A percentile compares a stretch with the other conserved stretches of the same genome.
These are phyloP conservation scores for Neodontobutis hainanensis DNA, from an alignment of 2,113 vertebrate species.

Conservation along the genomic window DNA sequence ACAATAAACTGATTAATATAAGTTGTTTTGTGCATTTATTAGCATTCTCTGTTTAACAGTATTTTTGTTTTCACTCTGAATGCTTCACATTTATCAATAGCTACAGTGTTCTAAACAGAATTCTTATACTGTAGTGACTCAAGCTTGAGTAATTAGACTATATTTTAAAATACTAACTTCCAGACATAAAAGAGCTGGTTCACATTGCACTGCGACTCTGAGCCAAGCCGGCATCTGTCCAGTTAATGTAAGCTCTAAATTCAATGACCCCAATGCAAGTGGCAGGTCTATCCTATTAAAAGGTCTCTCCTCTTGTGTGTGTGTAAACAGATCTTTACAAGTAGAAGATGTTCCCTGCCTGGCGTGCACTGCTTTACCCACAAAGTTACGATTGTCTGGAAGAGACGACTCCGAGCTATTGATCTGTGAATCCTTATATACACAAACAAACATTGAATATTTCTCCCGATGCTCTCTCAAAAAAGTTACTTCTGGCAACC, in stretches of 20 bases:
- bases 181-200: constrained; percentile 28
- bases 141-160: neutral
- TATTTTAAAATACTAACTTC: constrained; percentile 16
- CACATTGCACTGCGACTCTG: constrained; percentile 24
- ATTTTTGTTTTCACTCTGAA: constrained; percentile 2
- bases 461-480: constrained; percentile 84
- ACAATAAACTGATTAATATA: neutral
- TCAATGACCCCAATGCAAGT: constrained; percentile 66
- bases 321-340: constrained; percentile 70
- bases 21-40: too few species aligned
- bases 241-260: constrained; percentile 52
- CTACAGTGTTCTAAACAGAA: constrained; percentile 17
- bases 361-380: constrained; percentile 65
- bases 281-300: constrained; percentile 73
- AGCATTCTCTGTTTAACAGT: too few species aligned
- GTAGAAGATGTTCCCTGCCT: constrained; percentile 43
- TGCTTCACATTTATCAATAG: constrained; percentile 11
- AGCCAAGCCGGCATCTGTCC: constrained; percentile 56
- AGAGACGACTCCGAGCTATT: constrained; percentile 62
- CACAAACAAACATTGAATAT: constrained; percentile 63
- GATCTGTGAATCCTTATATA: constrained; percentile 53
- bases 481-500: constrained; percentile 78
- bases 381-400: constrained; percentile 64
- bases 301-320: constrained; percentile 64
- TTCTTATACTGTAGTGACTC: neutral